Base-by-base conservation (phyloP, 92 coral and sea anemone genomes). In the Palythoa caribaeorum region DNA sequence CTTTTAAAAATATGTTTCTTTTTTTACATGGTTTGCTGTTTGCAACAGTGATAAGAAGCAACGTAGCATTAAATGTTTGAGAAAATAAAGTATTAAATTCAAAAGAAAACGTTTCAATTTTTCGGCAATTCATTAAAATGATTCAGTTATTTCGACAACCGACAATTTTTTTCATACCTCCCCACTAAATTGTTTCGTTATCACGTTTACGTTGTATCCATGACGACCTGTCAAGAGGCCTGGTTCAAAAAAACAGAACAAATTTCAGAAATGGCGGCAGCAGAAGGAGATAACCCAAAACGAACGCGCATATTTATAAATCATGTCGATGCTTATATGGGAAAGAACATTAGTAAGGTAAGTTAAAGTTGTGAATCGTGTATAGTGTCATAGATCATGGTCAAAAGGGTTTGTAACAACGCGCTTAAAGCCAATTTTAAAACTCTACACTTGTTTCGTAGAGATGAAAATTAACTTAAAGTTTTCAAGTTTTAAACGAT, bases 311-410 rank as follows among this genome's bases (percentile, higher is more conserved):
- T 97, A 90, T 97, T 97, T 68, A 83, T 97, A 51, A 97, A 97
- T 79, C 99, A 95, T 85, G 98, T 97, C 66, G 99, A 97, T 78
- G 90, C 94, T 9, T 94, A 95, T 72, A 87, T 97, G 48, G 94
- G 98, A 63, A 97, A 94, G 72, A 95, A 92, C 84, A 96, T 97
- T 11, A 97, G 99, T 87, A 97, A 95, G 95, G 99, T 97, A 94
- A 76, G 79, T 47, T 47, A 16, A 40, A 68, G 15, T 6, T 11
- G 19, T 39, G 39, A 40, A 47, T 1, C 10, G 12, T 81, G 8
- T 44, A 52, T 6, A 44, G 57, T 13, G 20, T 69, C 10, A 16
- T 19, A 12, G 7, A 14, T 9, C 10, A 3, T 9, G 13, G 35
- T 76, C n/a, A 21, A 76, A 12, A 28, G 1, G 9, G 19, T 1